Percentiles rank a stretch among this genome's conserved stretches.
Evolutionary conservation across 2,888 invertebrate species (phyloP).

Genomic region (Apotomis betuletana): DNA sequence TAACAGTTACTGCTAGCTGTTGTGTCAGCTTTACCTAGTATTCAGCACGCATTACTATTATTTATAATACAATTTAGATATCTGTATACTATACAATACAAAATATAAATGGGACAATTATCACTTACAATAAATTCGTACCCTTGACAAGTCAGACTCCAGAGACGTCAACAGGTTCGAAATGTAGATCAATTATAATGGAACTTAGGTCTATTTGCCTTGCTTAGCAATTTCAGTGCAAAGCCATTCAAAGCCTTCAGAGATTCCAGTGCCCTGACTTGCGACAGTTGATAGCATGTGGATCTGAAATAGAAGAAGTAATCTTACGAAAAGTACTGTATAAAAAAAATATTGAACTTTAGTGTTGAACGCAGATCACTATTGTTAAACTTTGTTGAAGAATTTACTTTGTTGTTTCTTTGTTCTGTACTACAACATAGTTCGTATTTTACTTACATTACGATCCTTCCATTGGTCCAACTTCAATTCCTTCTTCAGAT

Average conservation of each 20-base stretch:
- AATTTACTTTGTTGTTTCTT: too few relatives aligned
- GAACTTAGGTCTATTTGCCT: conserved; percentile 1
- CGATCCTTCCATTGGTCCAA: conserved; percentile 33
- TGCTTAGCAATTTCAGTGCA: conserved; percentile 17
- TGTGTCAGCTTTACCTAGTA: background rate
- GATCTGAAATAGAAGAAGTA: conserved; percentile 24
- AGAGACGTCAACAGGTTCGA: too few relatives aligned
- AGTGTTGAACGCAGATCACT: too few relatives aligned
- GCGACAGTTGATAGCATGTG: conserved; percentile 28
- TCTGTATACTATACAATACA: background rate
- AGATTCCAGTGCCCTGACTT: conserved; percentile 22
- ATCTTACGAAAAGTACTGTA: background rate
- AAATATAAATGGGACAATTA: conserved; percentile 7
- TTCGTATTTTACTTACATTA: conserved; percentile 12
- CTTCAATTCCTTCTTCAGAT: conserved; percentile 27
- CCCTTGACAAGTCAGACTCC: too few relatives aligned
- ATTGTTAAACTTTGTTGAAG: too few relatives aligned
- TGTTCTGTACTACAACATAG: background rate
- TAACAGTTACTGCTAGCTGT: background rate
- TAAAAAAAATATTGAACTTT: background rate
- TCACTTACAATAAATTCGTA: background rate
- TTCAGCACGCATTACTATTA: background rate
- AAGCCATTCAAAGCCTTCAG: conserved; percentile 29
- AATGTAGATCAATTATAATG: background rate
- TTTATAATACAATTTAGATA: conserved; percentile 4